Evolutionary conservation across 2,888 invertebrate species (phyloP).

Genomic region (Zaprionus bogoriensis): DNA sequence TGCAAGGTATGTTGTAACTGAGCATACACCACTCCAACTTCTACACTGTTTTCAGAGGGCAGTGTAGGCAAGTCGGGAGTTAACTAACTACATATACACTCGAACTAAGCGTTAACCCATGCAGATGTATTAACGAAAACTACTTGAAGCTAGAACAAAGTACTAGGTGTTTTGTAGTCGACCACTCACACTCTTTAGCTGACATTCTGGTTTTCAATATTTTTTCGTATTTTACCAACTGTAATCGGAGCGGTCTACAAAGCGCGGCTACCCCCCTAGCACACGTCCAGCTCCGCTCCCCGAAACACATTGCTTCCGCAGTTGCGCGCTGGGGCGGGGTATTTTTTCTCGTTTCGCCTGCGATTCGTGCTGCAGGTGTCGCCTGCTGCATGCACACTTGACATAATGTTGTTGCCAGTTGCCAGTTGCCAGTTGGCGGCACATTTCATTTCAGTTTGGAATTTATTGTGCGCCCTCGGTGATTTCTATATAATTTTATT

Average conservation of each 20-base stretch:
- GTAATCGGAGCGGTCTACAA: constrained; percentile 54
- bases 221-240: constrained; percentile 13
- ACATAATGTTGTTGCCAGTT: constrained; percentile 60
- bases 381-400: constrained; percentile 47
- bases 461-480: constrained; percentile 54
- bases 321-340: constrained; percentile 31
- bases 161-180: neutral
- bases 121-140: too few species aligned
- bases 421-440: constrained; percentile 53
- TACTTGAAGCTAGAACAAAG: too few species aligned
- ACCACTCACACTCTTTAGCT: neutral
- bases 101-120: too few species aligned
- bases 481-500: constrained; percentile 61
- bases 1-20: too few species aligned
- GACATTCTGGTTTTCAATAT: neutral
- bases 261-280: constrained; percentile 23
- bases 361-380: constrained; percentile 55
- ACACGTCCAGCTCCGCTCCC: constrained; percentile 1
- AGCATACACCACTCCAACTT: too few species aligned
- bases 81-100: too few species aligned
- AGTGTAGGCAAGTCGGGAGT: too few species aligned
- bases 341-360: constrained; percentile 4
- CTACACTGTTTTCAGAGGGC: too few species aligned
- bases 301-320: constrained; percentile 55
- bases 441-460: constrained; percentile 53